Evolutionary conservation across 2,888 invertebrate genomes (phyloP).

Genomic region (Cheilosia soror): DNA sequence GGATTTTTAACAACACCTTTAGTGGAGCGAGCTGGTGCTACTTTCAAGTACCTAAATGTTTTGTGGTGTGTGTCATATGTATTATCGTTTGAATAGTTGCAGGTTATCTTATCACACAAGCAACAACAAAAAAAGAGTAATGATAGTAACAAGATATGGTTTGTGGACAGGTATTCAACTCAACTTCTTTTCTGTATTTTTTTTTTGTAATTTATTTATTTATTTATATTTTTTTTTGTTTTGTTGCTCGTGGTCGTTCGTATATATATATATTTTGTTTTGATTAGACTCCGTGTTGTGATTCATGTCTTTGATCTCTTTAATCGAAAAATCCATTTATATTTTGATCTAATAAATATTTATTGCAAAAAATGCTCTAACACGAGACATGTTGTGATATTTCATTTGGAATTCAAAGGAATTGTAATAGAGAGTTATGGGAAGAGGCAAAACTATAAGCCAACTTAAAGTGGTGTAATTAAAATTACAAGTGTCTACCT

Average conservation of each 20-base stretch:
- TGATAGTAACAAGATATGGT: constrained; percentile 1
- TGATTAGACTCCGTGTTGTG: neutral
- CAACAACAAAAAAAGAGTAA: constrained; percentile 4
- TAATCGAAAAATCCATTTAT: neutral
- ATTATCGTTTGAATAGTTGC: neutral
- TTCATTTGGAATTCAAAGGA: neutral
- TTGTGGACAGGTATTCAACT: neutral
- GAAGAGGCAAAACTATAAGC: neutral
- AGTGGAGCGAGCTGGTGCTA: neutral
- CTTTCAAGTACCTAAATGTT: constrained; percentile 2
- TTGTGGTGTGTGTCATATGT: neutral
- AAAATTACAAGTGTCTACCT: neutral
- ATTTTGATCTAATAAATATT: neutral
- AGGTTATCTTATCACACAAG: constrained; percentile 12
- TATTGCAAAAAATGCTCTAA: neutral
- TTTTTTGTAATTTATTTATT: neutral
- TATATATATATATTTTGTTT: neutral
- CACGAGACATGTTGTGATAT: neutral
- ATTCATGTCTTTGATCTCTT: neutral
- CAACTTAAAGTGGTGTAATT: neutral
- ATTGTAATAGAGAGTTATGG: neutral
- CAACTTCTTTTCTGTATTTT: neutral
- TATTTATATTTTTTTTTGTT: neutral
- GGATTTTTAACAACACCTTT: too few relatives aligned
- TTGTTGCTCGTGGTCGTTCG: neutral